phyloP scores from a whole-genome alignment of 1,140 invertebrate species.

The Harlomillsia oculata region DNA sequence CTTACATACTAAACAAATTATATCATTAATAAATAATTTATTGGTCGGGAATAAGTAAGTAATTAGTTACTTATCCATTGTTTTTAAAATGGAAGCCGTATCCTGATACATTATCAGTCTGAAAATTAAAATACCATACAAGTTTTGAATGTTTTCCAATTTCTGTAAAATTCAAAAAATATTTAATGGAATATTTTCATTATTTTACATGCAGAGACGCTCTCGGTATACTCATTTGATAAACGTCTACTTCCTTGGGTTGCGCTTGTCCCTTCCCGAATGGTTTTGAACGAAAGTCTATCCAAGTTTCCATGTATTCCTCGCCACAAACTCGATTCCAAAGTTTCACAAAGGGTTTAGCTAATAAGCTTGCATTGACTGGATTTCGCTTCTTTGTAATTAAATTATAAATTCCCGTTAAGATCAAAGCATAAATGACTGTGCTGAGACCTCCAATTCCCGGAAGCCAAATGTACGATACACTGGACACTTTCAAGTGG shows the following conservation, averaged over 20 bases:
- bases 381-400: not conserved
- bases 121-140: no score
- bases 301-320: conserved; percentile 11
- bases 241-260: not conserved
- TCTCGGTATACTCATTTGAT: not conserved
- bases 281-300: conserved; percentile 2
- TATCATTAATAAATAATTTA: no score
- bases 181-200: no score
- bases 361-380: conserved; percentile 15
- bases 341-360: conserved; percentile 11
- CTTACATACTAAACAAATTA: no score
- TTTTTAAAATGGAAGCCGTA: no score
- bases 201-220: no score
- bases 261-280: not conserved
- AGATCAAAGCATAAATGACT: not conserved
- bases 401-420: conserved; percentile 3
- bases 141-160: no score
- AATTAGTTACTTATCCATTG: no score
- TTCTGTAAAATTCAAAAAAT: no score
- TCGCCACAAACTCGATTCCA: conserved; percentile 17
- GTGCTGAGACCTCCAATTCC: conserved; percentile 9
- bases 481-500: conserved; percentile 3
- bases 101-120: no score
- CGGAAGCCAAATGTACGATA: conserved; percentile 15
- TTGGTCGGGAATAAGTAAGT: no score